Conservation (phyloP, 2,113 vertebrate species). For the Gallinago paraguaiae region DNA sequence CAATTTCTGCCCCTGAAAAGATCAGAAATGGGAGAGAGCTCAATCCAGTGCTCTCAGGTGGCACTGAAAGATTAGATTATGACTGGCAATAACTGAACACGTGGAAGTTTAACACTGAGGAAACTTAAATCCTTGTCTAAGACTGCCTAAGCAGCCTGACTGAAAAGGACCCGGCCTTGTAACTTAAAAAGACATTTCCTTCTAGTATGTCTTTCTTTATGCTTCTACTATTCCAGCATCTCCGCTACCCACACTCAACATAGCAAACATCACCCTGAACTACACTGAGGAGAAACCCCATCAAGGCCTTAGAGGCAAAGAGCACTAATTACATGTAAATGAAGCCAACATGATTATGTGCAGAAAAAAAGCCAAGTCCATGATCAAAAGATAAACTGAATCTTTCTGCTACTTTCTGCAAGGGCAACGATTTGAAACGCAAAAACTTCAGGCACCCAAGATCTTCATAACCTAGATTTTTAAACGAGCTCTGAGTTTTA, state of each 20-base stretch:
- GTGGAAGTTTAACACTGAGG: not conserved
- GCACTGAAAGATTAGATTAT: not conserved
- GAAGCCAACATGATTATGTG: too few relatives aligned
- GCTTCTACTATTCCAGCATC: not conserved
- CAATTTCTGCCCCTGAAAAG: not conserved
- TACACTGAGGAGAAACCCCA: not conserved
- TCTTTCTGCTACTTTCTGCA: not conserved
- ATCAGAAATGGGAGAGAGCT: not conserved
- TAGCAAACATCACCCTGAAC: not conserved
- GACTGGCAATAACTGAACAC: not conserved
- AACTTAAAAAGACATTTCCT: not conserved
- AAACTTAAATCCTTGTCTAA: not conserved
- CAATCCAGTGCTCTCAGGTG: not conserved
- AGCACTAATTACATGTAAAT: fast-evolving
- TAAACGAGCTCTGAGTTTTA: not conserved
- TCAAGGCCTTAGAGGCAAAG: too few relatives aligned
- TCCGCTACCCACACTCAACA: not conserved
- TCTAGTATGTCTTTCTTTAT: not conserved
- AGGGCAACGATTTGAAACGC: fast-evolving
- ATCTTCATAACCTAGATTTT: not conserved
- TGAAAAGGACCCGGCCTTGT: conserved; percentile 25
- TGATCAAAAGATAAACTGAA: fast-evolving
- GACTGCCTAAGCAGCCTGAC: not conserved
- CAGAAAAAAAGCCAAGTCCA: too few relatives aligned
- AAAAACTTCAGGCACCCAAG: not conserved